These are phyloP conservation scores for Loris lydekkerianus DNA, from an alignment of 2,797 vertebrate species.

Conservation along the genomic window DNA sequence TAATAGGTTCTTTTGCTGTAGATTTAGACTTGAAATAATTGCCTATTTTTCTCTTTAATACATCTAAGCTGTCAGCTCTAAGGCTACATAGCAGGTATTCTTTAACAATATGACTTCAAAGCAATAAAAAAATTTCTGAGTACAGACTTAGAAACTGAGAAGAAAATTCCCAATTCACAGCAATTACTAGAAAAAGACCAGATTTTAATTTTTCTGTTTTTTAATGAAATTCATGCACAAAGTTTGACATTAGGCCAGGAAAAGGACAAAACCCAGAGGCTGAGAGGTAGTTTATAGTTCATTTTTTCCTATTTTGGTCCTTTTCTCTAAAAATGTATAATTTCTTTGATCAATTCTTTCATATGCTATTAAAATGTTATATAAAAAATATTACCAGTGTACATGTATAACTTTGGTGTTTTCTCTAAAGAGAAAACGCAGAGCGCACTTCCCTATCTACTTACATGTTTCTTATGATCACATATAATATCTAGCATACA, in stretches of 20 bases:
- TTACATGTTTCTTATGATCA: neutral
- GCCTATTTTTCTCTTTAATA: constrained; percentile 31
- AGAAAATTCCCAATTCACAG: constrained; percentile 31
- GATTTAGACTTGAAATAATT: constrained; percentile 38
- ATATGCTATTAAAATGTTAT: constrained; percentile 64
- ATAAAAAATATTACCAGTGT: constrained; percentile 54
- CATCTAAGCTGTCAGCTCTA: neutral
- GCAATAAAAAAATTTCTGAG: neutral
- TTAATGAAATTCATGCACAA: constrained; percentile 69
- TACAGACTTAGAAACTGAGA: neutral
- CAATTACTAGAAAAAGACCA: constrained; percentile 51
- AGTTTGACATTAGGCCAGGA: constrained; percentile 58
- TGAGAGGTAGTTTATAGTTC: constrained; percentile 77
- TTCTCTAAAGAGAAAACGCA: constrained; percentile 43
- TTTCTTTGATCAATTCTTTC: constrained; percentile 29
- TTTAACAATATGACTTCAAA: constrained; percentile 21
- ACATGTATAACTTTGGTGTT: constrained; percentile 36
- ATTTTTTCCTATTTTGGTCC: constrained; percentile 70
- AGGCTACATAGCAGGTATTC: neutral
- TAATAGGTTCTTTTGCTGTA: neutral
- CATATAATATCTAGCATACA: neutral
- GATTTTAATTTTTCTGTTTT: constrained; percentile 54
- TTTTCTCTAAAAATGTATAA: constrained; percentile 65
- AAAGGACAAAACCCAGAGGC: constrained; percentile 50
- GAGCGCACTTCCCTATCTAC: neutral